phyloP scores from a whole-genome alignment of 1,140 invertebrate genomes.

The Zaprionus taronus region DNA sequence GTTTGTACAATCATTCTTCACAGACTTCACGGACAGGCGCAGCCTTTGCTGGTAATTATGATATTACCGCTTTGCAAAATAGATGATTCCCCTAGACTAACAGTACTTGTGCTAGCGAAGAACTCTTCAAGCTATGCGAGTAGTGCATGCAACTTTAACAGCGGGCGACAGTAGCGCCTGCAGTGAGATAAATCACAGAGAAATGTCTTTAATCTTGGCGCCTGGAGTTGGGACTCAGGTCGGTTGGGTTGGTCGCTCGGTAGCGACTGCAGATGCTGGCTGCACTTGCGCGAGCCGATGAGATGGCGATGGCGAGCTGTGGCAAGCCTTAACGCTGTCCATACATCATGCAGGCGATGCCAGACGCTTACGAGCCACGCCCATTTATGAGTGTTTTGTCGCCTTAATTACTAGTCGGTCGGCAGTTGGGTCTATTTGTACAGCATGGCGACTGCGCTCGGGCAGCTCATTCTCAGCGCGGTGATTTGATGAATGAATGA shows the following conservation, averaged over 20 bases:
- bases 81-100: slow-evolving; percentile 5
- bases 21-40: no score
- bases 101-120: background rate
- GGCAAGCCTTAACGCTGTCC: slow-evolving; percentile 55
- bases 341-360: slow-evolving; percentile 65
- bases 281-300: slow-evolving; percentile 34
- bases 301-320: background rate
- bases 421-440: slow-evolving; percentile 66
- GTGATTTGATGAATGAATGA: slow-evolving; percentile 69
- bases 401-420: slow-evolving; percentile 72
- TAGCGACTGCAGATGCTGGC: slow-evolving; percentile 22
- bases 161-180: slow-evolving; percentile 65
- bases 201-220: slow-evolving; percentile 80
- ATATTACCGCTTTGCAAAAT: background rate
- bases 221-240: slow-evolving; percentile 34
- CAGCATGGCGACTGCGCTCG: slow-evolving; percentile 49
- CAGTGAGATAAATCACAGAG: slow-evolving; percentile 75
- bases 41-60: background rate
- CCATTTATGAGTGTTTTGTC: slow-evolving; percentile 70
- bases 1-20: no score
- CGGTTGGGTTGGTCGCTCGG: slow-evolving; percentile 1
- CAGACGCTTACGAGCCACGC: slow-evolving; percentile 60
- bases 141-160: slow-evolving; percentile 2
- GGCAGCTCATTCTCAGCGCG: slow-evolving; percentile 26
- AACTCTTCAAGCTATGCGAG: background rate